These are phyloP conservation scores for Sinonovacula constricta DNA, from an alignment of 1,140 invertebrate genomes.

Conservation along the genomic window DNA sequence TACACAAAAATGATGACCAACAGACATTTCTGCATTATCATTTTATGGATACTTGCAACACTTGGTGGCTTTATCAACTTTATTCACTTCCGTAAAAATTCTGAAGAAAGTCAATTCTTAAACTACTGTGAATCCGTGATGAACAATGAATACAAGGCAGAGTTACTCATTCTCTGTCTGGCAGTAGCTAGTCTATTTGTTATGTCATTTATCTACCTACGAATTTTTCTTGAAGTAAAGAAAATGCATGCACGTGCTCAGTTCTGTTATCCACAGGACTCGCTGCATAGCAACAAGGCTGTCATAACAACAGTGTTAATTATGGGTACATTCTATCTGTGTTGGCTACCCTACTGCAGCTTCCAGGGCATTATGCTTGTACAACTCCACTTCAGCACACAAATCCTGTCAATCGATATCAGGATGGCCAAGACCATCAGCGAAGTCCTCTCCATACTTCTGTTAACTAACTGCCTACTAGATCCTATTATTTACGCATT, in stretches of 20 bases:
- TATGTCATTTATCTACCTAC: constrained; percentile 65
- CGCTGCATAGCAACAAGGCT: constrained; percentile 82
- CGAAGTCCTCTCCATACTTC: constrained; percentile 75
- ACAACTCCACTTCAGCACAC: constrained; percentile 49
- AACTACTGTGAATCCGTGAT: constrained; percentile 78
- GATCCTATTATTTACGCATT: constrained; percentile 87
- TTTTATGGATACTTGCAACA: constrained; percentile 83
- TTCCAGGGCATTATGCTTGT: constrained; percentile 63
- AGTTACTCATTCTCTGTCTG: constrained; percentile 71
- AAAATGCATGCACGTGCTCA: constrained; percentile 43
- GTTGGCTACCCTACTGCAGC: constrained; percentile 83
- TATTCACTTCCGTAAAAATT: constrained; percentile 61
- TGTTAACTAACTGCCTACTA: constrained; percentile 83
- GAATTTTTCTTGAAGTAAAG: constrained; percentile 63
- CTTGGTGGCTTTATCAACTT: constrained; percentile 80
- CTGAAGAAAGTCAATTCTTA: constrained; percentile 64
- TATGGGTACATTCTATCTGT: constrained; percentile 84
- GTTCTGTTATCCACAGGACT: too few species aligned
- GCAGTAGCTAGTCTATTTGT: constrained; percentile 78
- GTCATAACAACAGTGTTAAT: constrained; percentile 85
- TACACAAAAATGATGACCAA: constrained; percentile 84
- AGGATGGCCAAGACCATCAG: constrained; percentile 53
- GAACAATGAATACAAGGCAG: constrained; percentile 67
- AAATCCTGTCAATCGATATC: constrained; percentile 46
- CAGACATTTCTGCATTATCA: constrained; percentile 84